Evolutionary conservation across 92 coral and sea anemone species (phyloP).

Genomic region (Zoanthus sansibaricus): DNA sequence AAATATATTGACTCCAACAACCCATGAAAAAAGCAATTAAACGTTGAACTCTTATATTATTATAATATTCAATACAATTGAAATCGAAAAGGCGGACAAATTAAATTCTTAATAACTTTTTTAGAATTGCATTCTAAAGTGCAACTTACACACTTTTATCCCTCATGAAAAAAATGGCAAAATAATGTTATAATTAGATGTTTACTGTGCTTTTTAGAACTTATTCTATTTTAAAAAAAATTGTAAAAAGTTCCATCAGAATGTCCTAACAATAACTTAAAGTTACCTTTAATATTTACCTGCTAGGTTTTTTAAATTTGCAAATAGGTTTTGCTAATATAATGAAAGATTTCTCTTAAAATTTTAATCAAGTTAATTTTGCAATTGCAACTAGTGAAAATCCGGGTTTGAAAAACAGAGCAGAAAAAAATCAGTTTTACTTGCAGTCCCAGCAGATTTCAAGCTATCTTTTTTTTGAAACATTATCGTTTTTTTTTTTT

Average conservation of each 20-base stretch:
- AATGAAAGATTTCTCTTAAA: too few species aligned
- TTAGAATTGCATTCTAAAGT: background rate
- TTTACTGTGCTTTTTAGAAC: background rate
- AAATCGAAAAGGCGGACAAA: background rate
- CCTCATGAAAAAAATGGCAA: background rate
- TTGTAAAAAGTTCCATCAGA: background rate
- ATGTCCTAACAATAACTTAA: background rate
- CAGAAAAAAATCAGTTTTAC: too few species aligned
- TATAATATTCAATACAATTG: background rate
- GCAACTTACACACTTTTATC: too few species aligned
- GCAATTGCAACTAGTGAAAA: too few species aligned
- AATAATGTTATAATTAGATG: background rate
- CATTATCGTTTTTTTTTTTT: too few species aligned
- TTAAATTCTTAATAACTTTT: background rate
- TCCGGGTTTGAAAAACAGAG: too few species aligned
- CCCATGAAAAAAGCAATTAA: background rate
- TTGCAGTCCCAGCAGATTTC: too few species aligned
- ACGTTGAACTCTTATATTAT: background rate
- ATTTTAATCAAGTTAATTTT: too few species aligned
- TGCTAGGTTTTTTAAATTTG: too few species aligned
- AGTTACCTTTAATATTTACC: too few species aligned
- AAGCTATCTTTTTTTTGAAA: too few species aligned
- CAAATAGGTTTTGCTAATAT: too few species aligned
- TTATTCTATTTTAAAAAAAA: background rate
- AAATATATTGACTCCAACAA: conserved; percentile 2